phyloP scores from a whole-genome alignment of 1,140 invertebrate species.

The Lordiphosa mommai region DNA sequence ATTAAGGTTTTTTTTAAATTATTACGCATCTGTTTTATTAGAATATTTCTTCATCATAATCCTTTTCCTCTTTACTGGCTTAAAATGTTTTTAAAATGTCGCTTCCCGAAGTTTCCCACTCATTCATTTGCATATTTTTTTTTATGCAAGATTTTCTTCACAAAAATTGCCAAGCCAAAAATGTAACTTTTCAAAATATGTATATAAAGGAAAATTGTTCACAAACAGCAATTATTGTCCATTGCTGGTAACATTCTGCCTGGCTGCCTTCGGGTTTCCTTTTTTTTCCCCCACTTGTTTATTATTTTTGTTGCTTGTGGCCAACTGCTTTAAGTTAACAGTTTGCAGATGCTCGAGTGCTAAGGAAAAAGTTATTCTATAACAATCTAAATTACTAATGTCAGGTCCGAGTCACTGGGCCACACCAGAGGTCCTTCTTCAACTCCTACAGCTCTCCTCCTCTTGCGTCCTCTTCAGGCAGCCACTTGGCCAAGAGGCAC shows the following conservation, averaged over 20 bases:
- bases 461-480: conserved; percentile 28
- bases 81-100: too few species aligned
- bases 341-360: conserved; percentile 34
- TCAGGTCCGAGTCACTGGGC: conserved; percentile 30
- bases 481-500: conserved; percentile 53
- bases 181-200: conserved; percentile 2
- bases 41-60: too few species aligned
- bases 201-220: conserved; percentile 3
- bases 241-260: conserved; percentile 46
- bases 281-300: conserved; percentile 3
- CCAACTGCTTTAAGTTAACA: conserved; percentile 29
- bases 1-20: too few species aligned
- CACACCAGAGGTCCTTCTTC: conserved; percentile 20
- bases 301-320: conserved; percentile 23
- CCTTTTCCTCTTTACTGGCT: too few species aligned
- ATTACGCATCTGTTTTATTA: too few species aligned
- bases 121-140: conserved; percentile 31
- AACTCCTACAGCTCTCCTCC: conserved; percentile 15
- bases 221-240: conserved; percentile 59
- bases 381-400: conserved; percentile 63
- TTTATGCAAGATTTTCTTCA: conserved; percentile 26
- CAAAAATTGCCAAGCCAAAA: conserved; percentile 22
- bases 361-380: conserved; percentile 37
- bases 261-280: conserved; percentile 32
- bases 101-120: too few species aligned